Evolutionary conservation across 2,113 vertebrate genomes (phyloP).

Genomic region (Eidolon helvum): DNA sequence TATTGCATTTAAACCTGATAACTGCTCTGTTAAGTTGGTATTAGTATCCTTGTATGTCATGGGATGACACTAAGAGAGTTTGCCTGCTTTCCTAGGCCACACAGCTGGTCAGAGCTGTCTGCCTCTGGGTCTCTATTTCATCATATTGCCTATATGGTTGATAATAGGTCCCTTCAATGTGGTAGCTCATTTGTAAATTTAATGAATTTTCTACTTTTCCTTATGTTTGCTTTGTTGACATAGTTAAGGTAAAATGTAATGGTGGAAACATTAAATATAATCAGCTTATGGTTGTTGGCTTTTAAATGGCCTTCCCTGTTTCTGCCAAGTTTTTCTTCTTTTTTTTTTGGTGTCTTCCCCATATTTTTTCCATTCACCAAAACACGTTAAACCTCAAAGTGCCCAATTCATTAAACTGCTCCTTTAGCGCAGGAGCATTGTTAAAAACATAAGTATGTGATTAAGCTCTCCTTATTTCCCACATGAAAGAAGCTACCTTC

Average conservation of each 20-base stretch:
- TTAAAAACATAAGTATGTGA: not conserved
- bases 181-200: not conserved
- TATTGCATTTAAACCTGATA: not conserved
- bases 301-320: not conserved
- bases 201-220: not conserved
- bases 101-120: not conserved
- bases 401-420: not conserved
- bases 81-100: not conserved
- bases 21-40: not conserved
- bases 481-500: not conserved
- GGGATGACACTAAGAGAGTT: not conserved
- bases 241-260: not conserved
- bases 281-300: not conserved
- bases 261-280: conserved; percentile 13
- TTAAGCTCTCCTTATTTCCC: not conserved
- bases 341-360: not conserved
- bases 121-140: not conserved
- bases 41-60: not conserved
- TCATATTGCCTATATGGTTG: not conserved
- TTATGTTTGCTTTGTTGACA: not conserved
- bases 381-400: not conserved
- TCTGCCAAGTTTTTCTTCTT: not conserved
- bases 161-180: not conserved
- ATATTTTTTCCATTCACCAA: not conserved
- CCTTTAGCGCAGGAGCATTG: not conserved